Evolutionary conservation across 2,113 vertebrate species (phyloP).

Genomic region (Prietella phreatophila): DNA sequence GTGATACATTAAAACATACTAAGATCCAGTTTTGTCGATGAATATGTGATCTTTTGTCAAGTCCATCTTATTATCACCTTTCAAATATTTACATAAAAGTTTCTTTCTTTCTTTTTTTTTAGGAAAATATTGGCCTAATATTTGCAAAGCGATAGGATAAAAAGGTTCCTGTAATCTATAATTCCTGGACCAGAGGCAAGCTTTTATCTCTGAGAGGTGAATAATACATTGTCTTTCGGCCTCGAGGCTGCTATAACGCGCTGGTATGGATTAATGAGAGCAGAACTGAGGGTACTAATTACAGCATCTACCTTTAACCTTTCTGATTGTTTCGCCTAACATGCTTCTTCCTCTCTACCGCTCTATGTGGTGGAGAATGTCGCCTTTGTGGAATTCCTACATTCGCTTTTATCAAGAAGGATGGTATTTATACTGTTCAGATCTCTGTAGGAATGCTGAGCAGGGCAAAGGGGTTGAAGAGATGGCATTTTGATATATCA

Average conservation of each 20-base stretch:
- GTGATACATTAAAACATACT: neutral
- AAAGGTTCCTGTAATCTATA: neutral
- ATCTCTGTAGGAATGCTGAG: constrained; percentile 40
- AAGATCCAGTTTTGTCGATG: neutral
- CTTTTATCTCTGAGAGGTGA: constrained; percentile 67
- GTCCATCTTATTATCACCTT: neutral
- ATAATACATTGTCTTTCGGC: constrained; percentile 68
- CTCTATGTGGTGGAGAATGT: neutral
- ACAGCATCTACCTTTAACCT: constrained; percentile 72
- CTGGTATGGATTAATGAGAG: constrained; percentile 75
- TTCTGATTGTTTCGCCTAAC: constrained; percentile 66
- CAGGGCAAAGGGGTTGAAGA: constrained; percentile 21
- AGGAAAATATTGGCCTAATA: neutral
- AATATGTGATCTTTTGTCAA: neutral
- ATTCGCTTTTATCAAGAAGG: constrained; percentile 23
- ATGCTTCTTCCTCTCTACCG: constrained; percentile 49
- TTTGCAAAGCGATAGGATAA: neutral
- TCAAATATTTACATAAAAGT: neutral
- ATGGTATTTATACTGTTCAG: constrained; percentile 48
- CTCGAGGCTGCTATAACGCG: constrained; percentile 70
- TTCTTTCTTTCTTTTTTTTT: neutral
- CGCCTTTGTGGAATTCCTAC: neutral
- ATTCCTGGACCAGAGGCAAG: constrained; percentile 18
- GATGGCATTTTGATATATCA: constrained; percentile 43
- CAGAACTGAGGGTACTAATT: constrained; percentile 74